Conservation (phyloP, 1,140 invertebrate species). For the Drosophila prosaltans region DNA sequence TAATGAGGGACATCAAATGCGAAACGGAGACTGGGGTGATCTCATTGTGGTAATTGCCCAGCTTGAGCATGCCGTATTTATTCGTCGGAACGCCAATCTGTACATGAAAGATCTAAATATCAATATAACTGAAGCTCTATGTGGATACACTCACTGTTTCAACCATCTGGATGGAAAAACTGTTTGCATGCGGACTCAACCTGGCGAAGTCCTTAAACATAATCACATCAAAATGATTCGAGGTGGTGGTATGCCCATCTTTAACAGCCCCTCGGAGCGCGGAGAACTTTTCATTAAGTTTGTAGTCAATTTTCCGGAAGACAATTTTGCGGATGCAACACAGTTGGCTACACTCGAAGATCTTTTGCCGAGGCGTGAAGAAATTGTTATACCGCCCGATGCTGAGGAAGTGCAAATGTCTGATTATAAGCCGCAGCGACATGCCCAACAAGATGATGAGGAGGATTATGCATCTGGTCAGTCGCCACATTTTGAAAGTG, state of each 20-base stretch:
- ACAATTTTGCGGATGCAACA: conserved; percentile 89
- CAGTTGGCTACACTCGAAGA: conserved; percentile 88
- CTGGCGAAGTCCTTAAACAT: conserved; percentile 88
- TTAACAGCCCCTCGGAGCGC: conserved; percentile 91
- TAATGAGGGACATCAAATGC: conserved; percentile 95
- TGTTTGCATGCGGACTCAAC: conserved; percentile 88
- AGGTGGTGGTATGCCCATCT: conserved; percentile 95
- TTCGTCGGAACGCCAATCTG: conserved; percentile 90
- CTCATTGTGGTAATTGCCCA: conserved; percentile 95
- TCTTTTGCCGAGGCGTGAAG: conserved; percentile 87
- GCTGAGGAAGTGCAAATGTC: conserved; percentile 93
- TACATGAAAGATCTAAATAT: conserved; percentile 88
- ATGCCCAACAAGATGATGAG: conserved; percentile 73
- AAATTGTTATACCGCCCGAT: conserved; percentile 88
- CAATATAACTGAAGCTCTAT: conserved; percentile 93
- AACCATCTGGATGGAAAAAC: conserved; percentile 93
- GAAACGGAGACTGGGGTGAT: conserved; percentile 92
- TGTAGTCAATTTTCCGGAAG: conserved; percentile 92
- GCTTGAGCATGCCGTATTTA: conserved; percentile 90
- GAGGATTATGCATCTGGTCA: conserved; percentile 52
- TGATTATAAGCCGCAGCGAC: conserved; percentile 88
- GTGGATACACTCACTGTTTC: conserved; percentile 93
- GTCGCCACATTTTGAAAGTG: conserved; percentile 69
- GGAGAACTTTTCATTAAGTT: conserved; percentile 95
- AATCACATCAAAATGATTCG: conserved; percentile 91